phyloP scores from a whole-genome alignment of 2,888 invertebrate genomes.

The Melanotus villosus region DNA sequence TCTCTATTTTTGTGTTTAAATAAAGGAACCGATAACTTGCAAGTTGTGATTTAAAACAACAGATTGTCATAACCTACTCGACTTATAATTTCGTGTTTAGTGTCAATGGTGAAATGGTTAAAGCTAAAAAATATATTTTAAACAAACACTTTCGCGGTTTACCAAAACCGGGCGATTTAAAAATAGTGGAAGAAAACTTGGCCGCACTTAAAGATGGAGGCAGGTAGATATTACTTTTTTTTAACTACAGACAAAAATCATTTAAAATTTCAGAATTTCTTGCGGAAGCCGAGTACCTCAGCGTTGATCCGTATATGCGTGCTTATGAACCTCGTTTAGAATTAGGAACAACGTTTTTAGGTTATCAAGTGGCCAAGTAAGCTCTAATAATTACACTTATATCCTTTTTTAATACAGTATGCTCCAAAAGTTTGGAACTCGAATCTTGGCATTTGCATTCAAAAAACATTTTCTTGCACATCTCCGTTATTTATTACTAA shows the following conservation, averaged over 20 bases:
- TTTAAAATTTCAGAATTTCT: constrained; percentile 73
- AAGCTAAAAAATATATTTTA: constrained; percentile 75
- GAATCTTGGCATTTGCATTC: no score
- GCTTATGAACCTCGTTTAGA: constrained; percentile 71
- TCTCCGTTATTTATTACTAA: no score
- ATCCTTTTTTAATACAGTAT: no score
- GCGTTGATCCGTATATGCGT: constrained; percentile 83
- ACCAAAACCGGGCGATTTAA: constrained; percentile 75
- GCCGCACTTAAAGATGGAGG: constrained; percentile 77
- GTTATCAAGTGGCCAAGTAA: constrained; percentile 80
- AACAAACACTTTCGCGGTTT: constrained; percentile 76
- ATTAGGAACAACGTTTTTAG: constrained; percentile 73
- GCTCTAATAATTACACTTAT: no score
- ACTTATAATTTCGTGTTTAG: no score
- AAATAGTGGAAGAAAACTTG: constrained; percentile 76
- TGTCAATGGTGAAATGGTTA: no score
- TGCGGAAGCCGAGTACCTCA: constrained; percentile 77
- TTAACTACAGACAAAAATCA: neutral
- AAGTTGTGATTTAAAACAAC: no score
- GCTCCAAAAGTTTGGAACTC: no score
- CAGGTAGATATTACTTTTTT: constrained; percentile 59
- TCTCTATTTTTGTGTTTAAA: no score
- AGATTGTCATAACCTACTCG: no score
- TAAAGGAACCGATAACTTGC: no score
- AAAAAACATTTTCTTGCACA: no score